These are phyloP conservation scores for Isaurus tuberculatus DNA, from an alignment of 92 coral and sea anemone species.

Conservation along the genomic window DNA sequence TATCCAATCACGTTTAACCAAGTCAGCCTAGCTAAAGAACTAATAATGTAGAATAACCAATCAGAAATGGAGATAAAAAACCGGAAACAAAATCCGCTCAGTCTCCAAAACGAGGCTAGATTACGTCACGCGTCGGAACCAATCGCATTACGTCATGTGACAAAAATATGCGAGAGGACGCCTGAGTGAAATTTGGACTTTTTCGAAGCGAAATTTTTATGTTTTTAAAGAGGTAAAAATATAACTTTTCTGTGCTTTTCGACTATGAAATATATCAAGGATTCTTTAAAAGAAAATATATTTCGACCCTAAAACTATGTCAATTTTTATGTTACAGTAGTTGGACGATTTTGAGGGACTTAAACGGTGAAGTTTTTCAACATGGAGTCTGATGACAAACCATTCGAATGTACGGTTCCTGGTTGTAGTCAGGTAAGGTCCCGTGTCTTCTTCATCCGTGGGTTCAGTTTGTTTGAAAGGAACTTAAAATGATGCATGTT, in stretches of 20 bases:
- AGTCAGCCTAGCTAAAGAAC: constrained; percentile 43
- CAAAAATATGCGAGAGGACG: constrained; percentile 91
- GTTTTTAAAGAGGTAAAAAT: constrained; percentile 62
- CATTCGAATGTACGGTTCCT: constrained; percentile 88
- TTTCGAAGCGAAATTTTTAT: constrained; percentile 55
- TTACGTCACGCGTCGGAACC: constrained; percentile 75
- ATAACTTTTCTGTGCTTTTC: constrained; percentile 48
- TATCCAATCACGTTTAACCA: constrained; percentile 22
- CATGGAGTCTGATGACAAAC: constrained; percentile 95
- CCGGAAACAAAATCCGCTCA: constrained; percentile 34
- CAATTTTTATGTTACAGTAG: not conserved
- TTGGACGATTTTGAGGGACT: constrained; percentile 23
- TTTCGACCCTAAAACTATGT: constrained; percentile 7
- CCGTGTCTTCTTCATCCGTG: constrained; percentile 60
- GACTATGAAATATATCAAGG: constrained; percentile 17
- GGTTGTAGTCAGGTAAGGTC: constrained; percentile 96
- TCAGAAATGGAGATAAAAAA: constrained; percentile 22
- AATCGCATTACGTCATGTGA: constrained; percentile 98
- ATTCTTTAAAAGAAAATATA: constrained; percentile 24
- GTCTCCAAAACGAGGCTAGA: constrained; percentile 75
- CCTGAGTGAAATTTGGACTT: constrained; percentile 60
- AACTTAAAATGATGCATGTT: constrained; percentile 76
- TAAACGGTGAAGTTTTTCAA: constrained; percentile 56
- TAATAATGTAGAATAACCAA: constrained; percentile 17
- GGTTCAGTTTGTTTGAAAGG: constrained; percentile 73